phyloP scores from a whole-genome alignment of 2,113 vertebrate genomes.

The Ceyx melanurus region DNA sequence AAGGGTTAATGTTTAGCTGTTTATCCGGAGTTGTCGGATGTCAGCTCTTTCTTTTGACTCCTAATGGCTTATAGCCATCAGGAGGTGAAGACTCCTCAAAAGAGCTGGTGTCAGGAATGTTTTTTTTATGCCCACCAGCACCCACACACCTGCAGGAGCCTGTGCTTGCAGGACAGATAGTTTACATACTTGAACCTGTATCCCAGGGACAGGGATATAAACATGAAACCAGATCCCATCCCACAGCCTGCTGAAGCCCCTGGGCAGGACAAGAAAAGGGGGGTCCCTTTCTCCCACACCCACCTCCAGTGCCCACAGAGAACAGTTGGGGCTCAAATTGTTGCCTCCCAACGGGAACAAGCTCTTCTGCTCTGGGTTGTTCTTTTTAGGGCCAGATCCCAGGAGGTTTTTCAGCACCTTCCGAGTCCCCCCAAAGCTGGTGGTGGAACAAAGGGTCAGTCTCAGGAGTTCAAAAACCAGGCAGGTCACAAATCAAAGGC shows the following conservation, averaged over 20 bases:
- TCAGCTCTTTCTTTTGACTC: constrained; percentile 70
- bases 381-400: neutral
- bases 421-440: rapidly evolving
- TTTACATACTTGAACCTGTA: constrained; percentile 83
- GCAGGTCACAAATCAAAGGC: neutral
- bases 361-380: neutral
- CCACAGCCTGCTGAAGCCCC: constrained; percentile 34
- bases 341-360: neutral
- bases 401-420: neutral
- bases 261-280: constrained; percentile 41
- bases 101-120: constrained; percentile 77
- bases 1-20: constrained; percentile 79
- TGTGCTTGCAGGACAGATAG: constrained; percentile 57
- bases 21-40: constrained; percentile 72
- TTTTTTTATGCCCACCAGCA: constrained; percentile 65
- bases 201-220: constrained; percentile 72
- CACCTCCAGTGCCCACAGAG: neutral
- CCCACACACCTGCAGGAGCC: constrained; percentile 79
- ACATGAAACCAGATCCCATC: constrained; percentile 79
- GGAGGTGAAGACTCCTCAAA: constrained; percentile 63
- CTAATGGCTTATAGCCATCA: constrained; percentile 63
- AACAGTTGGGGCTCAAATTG: neutral
- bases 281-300: constrained; percentile 31
- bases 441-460: neutral
- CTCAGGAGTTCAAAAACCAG: neutral